Evolutionary conservation across 2,113 vertebrate species (phyloP), one percentile per base, ranked within the genome.

Genomic region (Telmatochromis sp.): DNA sequence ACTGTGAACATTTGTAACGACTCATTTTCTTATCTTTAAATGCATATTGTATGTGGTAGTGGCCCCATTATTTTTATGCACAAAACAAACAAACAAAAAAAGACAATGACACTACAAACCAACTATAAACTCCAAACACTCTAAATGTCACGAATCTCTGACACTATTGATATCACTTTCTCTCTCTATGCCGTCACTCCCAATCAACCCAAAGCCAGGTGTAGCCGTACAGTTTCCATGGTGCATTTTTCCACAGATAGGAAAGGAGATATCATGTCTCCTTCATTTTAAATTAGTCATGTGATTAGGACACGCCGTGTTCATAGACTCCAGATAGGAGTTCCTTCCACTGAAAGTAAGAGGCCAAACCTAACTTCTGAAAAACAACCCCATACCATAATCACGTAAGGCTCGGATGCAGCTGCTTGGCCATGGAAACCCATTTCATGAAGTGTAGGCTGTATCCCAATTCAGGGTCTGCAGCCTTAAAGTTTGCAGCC

Each of bases 211-310:
- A n/a, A 4, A 4, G 58, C 58, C 15, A 35, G 9, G 58, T 7
- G 9, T 35, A 0, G 58, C 58, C 9, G 0, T 63, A 35, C 5
- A 11, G 5, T 63, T 33, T 63, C 58, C 58, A 35, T 63, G 15
- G 31, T 63, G 9, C 28, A 7, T 0, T 33, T 63, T 33, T 19
- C 58, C 3, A 33, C 9, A 63, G 3, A 63, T 63, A 63, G 9
- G 31, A 35, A 35, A 35, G 17, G 17, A 19, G 58, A 35, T 11
- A 19, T 35, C 28, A 63, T 63, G 58, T 35, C 31, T 60, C 15
- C 57, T 19, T 60, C 28, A 60, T 60, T 60, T 60, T 1, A 33
- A 33, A 60, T 60, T 9, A 60, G 9, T 60, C 2, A 7, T 60
- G 58, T 60, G 58, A 60, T 60, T 60, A 33, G 28, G 28, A 60